phyloP scores from a whole-genome alignment of 2,113 vertebrate species.

The Datnioides undecimradiatus region DNA sequence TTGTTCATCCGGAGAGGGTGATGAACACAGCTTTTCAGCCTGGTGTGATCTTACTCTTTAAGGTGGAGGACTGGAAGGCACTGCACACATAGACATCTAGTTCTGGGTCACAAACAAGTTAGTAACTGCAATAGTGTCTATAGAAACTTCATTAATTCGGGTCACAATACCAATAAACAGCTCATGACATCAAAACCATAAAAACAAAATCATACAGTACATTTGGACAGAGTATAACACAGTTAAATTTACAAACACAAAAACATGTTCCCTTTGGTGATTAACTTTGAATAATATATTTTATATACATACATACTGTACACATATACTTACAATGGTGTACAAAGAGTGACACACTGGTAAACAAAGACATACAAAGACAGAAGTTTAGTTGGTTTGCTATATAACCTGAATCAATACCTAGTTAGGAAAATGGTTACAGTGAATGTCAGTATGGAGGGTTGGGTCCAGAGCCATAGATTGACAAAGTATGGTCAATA shows the following conservation, averaged over 20 bases:
- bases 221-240: constrained; percentile 63
- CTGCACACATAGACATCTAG: constrained; percentile 53
- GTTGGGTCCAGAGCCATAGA: background rate
- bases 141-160: constrained; percentile 39
- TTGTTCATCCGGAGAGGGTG: constrained; percentile 2
- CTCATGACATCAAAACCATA: constrained; percentile 42
- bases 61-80: constrained; percentile 49
- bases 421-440: constrained; percentile 32
- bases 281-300: constrained; percentile 83
- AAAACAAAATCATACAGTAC: constrained; percentile 66
- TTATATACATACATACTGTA: constrained; percentile 79
- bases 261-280: constrained; percentile 80
- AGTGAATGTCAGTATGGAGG: constrained; percentile 40
- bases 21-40: background rate
- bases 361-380: constrained; percentile 58
- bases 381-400: constrained; percentile 62
- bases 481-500: background rate
- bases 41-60: constrained; percentile 16
- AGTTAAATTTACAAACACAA: constrained; percentile 72
- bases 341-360: constrained; percentile 60
- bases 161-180: constrained; percentile 43
- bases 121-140: constrained; percentile 44
- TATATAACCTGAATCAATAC: constrained; percentile 69
- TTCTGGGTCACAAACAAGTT: constrained; percentile 54
- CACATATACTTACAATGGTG: constrained; percentile 75